Conservation (phyloP, 2,888 invertebrate species). For the Laothoe populi region DNA sequence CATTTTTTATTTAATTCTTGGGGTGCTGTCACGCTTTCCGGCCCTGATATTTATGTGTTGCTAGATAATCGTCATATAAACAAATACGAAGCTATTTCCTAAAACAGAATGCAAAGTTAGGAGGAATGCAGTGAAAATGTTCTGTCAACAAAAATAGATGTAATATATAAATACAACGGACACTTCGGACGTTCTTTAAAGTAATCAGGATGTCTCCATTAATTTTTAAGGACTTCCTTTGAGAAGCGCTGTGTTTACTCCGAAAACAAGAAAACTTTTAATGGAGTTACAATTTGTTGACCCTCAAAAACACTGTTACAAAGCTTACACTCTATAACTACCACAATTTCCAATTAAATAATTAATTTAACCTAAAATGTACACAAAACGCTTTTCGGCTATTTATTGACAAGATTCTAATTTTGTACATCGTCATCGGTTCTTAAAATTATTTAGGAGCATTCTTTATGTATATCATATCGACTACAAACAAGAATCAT, state of each 20-base stretch:
- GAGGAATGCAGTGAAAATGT: conserved; percentile 57
- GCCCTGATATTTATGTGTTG: conserved; percentile 56
- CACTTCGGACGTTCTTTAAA: conserved; percentile 58
- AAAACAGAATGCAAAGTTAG: conserved; percentile 52
- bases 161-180: conserved; percentile 58
- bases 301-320: conserved; percentile 59
- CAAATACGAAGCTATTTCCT: conserved; percentile 48
- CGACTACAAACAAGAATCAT: no score
- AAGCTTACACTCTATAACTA: conserved; percentile 35
- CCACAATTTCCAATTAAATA: conserved; percentile 30
- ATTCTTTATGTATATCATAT: no score
- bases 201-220: conserved; percentile 80
- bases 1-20: conserved; percentile 65
- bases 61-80: conserved; percentile 59
- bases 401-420: no score
- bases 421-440: no score
- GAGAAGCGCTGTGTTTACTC: conserved; percentile 73
- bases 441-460: no score
- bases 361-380: no score
- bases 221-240: conserved; percentile 83
- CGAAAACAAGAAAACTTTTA: conserved; percentile 80
- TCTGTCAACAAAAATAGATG: conserved; percentile 63
- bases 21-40: conserved; percentile 58
- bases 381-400: no score
- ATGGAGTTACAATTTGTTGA: conserved; percentile 80